Evolutionary conservation across 2,113 vertebrate species (phyloP).

Genomic region (Vulpes lagopus): DNA sequence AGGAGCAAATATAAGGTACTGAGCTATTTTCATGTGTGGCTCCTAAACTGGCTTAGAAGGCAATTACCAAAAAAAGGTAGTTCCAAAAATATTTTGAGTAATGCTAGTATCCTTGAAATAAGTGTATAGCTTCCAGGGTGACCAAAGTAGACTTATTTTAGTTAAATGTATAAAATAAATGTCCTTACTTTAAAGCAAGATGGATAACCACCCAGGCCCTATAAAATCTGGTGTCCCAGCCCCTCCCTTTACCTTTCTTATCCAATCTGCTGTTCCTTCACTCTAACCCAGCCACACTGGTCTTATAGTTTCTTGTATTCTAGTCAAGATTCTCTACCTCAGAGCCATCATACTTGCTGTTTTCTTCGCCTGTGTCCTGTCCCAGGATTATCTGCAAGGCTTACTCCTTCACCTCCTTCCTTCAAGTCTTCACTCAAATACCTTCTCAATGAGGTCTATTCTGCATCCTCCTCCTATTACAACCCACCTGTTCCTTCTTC

Average conservation of each 20-base stretch:
- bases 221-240: not conserved
- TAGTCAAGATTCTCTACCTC: not conserved
- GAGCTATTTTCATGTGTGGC: slow-evolving; percentile 37
- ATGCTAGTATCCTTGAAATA: slow-evolving; percentile 44
- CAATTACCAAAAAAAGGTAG: slow-evolving; percentile 17
- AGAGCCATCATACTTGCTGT: not conserved
- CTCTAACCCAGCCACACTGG: not conserved
- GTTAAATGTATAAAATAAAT: slow-evolving; percentile 1
- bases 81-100: slow-evolving; percentile 67
- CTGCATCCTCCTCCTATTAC: not conserved
- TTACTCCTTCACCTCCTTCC: not conserved
- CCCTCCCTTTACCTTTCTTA: not conserved
- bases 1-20: slow-evolving; percentile 55
- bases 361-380: not conserved
- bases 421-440: slow-evolving; percentile 13
- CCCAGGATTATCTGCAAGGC: not conserved
- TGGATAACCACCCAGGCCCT: not conserved
- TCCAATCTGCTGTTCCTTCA: not conserved
- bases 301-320: not conserved
- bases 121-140: not conserved
- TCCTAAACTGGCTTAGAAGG: slow-evolving; percentile 36
- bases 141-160: slow-evolving; percentile 39
- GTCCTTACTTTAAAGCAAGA: slow-evolving; percentile 60
- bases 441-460: slow-evolving; percentile 29
- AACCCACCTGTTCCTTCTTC: not conserved